Conservation (phyloP, 2,888 invertebrate genomes). For the Phanerotoma sp. region DNA sequence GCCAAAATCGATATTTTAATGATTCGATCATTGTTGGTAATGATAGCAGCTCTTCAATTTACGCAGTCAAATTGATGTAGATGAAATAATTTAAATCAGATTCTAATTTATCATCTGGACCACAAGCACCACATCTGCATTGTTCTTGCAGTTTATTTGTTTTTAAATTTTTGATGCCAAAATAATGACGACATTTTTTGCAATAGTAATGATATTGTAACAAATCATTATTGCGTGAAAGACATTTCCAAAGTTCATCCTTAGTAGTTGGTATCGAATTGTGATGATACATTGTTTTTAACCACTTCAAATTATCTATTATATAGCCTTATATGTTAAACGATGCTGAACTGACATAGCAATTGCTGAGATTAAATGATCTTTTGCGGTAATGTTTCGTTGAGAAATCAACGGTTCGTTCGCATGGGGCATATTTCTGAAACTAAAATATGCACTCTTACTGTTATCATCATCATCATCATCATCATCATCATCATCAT, state of each 20-base stretch:
- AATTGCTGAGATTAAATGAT: background rate
- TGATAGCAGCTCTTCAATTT: background rate
- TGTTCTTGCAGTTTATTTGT: background rate
- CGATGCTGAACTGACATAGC: slow-evolving; percentile 4
- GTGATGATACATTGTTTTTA: slow-evolving; percentile 4
- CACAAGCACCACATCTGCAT: background rate
- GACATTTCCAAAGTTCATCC: background rate
- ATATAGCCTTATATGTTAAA: background rate
- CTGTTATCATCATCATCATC: background rate
- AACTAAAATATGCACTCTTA: background rate
- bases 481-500: slow-evolving; percentile 1
- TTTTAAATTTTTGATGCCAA: background rate
- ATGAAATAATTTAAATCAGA: background rate
- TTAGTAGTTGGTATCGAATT: slow-evolving; percentile 3
- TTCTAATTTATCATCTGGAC: background rate
- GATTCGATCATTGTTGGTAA: background rate
- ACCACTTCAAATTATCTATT: slow-evolving; percentile 2
- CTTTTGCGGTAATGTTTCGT: background rate
- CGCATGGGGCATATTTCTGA: background rate
- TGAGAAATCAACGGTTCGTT: background rate
- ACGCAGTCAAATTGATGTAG: background rate
- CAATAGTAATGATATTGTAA: background rate
- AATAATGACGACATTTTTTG: background rate
- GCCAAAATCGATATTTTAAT: background rate
- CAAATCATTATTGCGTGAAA: background rate